Evolutionary conservation across 2,888 invertebrate species (phyloP), one percentile per base, ranked within the genome.

Genomic region (Desoria tigrina): DNA sequence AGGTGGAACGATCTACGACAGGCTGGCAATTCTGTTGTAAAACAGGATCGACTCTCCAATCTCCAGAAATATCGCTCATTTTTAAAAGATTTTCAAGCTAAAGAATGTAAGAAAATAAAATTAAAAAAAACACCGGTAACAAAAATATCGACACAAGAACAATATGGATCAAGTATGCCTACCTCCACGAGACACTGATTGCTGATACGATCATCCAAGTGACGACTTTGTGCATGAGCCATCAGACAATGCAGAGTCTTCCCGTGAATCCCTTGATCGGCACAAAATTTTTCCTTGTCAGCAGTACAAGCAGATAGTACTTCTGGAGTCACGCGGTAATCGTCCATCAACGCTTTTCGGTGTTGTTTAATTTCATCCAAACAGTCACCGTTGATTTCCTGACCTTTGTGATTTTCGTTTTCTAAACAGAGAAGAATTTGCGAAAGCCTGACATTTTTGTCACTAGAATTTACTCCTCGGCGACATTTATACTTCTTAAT

Each of bases 201-300:
- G 39, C 87, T 86, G 28, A 93, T 86, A 71, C 88, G 82, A 9
- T 87, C 86, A 77, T 85, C 85, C 76, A 84, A 83, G 77, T 84
- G 84, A 73, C 86, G 84, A 1, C 85, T 84, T 76, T 89, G 86
- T 1, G 91, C 90, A 80, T 92, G 88, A 45, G 90, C 90, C 92
- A 98, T 92, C 50, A 99, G 82, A 79, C 98, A 99, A 79, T 98
- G 97, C 74, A 99, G 89, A 0, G 96, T 96, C 78, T 89, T 88
- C 0, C 92, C 94, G 2, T 91, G 92, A 61, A 86, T 84, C 79
- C 90, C 90, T 71, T 88, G 83, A 14, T 69, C 74, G 86, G 85
- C 84, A 80, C 94, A 95, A 75, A 87, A 87, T 61, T 83, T 84
- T 21, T 85, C 82, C 74, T 96, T 94, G 78, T 96, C 96, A 76